Evolutionary conservation across 2,797 vertebrate genomes (phyloP).

Genomic region (Cryptoblepharus egeriae): DNA sequence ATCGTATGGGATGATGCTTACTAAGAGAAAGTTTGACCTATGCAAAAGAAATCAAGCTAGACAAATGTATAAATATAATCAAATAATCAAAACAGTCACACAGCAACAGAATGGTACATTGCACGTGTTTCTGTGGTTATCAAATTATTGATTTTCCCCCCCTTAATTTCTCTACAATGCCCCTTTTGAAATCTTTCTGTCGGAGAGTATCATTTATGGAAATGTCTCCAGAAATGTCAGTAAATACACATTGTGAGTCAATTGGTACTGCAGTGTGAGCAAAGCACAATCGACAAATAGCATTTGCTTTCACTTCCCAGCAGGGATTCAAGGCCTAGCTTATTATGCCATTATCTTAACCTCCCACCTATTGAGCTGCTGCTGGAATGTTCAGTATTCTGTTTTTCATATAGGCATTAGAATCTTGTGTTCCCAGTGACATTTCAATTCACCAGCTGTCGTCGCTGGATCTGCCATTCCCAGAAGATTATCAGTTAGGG

Average conservation of each 20-base stretch:
- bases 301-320: slow-evolving; percentile 2
- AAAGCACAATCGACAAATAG: not conserved
- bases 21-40: not conserved
- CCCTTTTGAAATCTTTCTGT: not conserved
- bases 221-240: not conserved
- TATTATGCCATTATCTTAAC: slow-evolving; percentile 11
- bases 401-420: not conserved
- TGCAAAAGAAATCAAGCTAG: not conserved
- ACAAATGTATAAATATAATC: not conserved
- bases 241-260: not conserved
- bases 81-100: not conserved
- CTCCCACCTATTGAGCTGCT: slow-evolving; percentile 12
- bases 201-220: not conserved
- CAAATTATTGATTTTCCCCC: not conserved
- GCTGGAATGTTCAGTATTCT: not conserved
- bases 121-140: not conserved
- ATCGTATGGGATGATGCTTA: not conserved
- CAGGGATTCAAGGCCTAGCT: not conserved
- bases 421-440: not conserved
- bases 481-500: not conserved
- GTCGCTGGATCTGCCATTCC: not conserved
- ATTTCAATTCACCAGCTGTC: slow-evolving; percentile 4
- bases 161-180: not conserved
- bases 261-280: not conserved
- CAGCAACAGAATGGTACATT: not conserved